Evolutionary conservation across 1,140 invertebrate species (phyloP), one percentile per base, ranked within the genome.

Genomic region (Chrysomallon squamiferum): DNA sequence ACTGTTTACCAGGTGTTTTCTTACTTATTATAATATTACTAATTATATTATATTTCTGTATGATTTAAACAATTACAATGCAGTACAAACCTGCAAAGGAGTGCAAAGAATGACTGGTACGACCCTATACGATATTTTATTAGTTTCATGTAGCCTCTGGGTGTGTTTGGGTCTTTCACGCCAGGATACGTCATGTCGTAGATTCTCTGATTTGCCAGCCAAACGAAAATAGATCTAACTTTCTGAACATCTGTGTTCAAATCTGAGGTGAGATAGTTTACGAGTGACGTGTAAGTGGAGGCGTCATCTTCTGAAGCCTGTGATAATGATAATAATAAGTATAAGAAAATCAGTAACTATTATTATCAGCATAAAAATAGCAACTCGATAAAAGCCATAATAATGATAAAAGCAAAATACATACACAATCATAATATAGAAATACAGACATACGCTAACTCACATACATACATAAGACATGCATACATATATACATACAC

Each of bases 41-140:
- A n/a, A n/a, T n/a, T n/a, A n/a, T n/a, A n/a, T n/a, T n/a, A n/a
- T n/a, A n/a, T n/a, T n/a, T n/a, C n/a, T n/a, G n/a, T n/a, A n/a
- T n/a, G n/a, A n/a, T n/a, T n/a, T n/a, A n/a, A n/a, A n/a, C n/a
- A n/a, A n/a, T n/a, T n/a, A n/a, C n/a, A n/a, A 18, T 13, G 3
- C 1, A 11, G n/a, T 7, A 59, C 33, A 62, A 78, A 89, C 88
- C 88, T 88, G 85, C 89, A 90, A 13, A 90, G 75, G 49, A 89
- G 77, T 86, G 98, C 98, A 87, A 99, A 99, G 33, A 99, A 88
- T 15, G 97, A 95, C 82, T 98, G 96, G 85, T 98, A 98, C 88
- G 95, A 97, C 85, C 98, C 97, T 0, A 95, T 97, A n/a, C 96
- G 96, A 84, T 97, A 94, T 85, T 98, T 98, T 73, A 99, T 99